Percentiles rank a stretch among this genome's conserved stretches.
phyloP scores from a whole-genome alignment of 2,888 invertebrate genomes.

The Lycocerus yunnanus region DNA sequence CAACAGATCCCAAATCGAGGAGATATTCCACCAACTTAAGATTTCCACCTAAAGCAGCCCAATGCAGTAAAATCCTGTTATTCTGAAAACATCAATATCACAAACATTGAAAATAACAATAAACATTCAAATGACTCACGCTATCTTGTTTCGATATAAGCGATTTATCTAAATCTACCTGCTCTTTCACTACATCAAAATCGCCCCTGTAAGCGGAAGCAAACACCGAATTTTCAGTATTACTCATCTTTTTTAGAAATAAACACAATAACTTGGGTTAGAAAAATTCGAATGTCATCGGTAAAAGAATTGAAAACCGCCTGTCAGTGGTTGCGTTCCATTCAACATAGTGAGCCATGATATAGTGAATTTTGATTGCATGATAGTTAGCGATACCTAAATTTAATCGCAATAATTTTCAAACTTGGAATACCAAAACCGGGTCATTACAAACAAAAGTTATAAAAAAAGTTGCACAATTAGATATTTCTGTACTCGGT shows the following conservation, averaged over 20 bases:
- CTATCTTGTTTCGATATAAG: conserved; percentile 58
- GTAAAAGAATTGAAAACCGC: no score
- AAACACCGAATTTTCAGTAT: conserved; percentile 49
- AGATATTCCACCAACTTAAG: conserved; percentile 72
- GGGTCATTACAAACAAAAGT: no score
- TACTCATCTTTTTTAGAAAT: neutral
- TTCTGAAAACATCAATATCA: conserved; percentile 59
- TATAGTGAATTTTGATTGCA: no score
- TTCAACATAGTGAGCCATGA: no score
- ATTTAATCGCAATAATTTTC: no score
- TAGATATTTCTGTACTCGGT: no score
- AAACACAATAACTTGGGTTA: neutral
- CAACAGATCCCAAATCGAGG: conserved; percentile 66
- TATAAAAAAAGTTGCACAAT: no score
- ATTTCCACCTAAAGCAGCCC: conserved; percentile 81
- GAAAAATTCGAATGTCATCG: neutral
- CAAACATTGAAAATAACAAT: neutral
- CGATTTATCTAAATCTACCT: conserved; percentile 62
- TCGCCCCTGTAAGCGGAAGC: conserved; percentile 77
- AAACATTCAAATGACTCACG: conserved; percentile 51
- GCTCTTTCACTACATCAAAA: conserved; percentile 66
- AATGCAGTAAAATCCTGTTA: conserved; percentile 74
- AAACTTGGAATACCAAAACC: no score
- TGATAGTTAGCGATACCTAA: no score
- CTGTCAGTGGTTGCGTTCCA: no score